phyloP scores from a whole-genome alignment of 2,797 vertebrate genomes.

The Cirrhinus mrigala region DNA sequence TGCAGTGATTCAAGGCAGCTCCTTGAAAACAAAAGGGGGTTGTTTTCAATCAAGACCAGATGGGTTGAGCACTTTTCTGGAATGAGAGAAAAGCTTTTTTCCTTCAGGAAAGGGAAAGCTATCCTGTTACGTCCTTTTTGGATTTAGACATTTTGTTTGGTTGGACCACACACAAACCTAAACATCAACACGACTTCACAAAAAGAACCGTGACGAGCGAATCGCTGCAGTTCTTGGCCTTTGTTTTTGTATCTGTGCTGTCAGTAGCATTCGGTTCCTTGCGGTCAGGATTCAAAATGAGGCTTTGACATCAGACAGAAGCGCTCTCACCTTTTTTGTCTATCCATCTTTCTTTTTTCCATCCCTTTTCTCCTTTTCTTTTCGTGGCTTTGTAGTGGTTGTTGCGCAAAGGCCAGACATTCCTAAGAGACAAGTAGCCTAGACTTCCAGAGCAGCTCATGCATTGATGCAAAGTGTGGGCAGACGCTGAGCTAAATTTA shows the following conservation, averaged over 20 bases:
- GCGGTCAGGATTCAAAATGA: conserved; percentile 48
- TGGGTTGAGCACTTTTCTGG: conserved; percentile 28
- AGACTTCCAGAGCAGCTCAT: conserved; percentile 48
- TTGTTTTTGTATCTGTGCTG: background rate
- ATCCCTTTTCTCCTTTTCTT: conserved; percentile 34
- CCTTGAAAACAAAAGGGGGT: conserved; percentile 46
- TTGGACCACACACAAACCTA: conserved; percentile 48
- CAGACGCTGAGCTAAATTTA: conserved; percentile 52
- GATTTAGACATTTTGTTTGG: conserved; percentile 42
- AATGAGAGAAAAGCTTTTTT: conserved; percentile 29
- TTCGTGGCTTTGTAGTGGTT: conserved; percentile 54
- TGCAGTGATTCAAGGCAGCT: conserved; percentile 33
- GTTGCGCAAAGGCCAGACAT: conserved; percentile 52
- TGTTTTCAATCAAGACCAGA: conserved; percentile 55
- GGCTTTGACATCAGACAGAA: conserved; percentile 51
- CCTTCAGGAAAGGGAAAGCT: conserved; percentile 31
- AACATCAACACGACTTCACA: conserved; percentile 36
- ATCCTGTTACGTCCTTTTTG: conserved; percentile 49
- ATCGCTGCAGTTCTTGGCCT: conserved; percentile 13
- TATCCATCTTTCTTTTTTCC: conserved; percentile 18
- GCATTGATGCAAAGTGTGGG: conserved; percentile 45
- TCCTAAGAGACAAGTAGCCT: conserved; percentile 52
- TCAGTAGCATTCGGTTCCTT: conserved; percentile 37
- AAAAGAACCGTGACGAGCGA: conserved; percentile 10
- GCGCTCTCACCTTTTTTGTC: conserved; percentile 53